Evolutionary conservation across 2,797 vertebrate species (phyloP), one percentile per base, ranked within the genome.

Genomic region (Echiichthys vipera): DNA sequence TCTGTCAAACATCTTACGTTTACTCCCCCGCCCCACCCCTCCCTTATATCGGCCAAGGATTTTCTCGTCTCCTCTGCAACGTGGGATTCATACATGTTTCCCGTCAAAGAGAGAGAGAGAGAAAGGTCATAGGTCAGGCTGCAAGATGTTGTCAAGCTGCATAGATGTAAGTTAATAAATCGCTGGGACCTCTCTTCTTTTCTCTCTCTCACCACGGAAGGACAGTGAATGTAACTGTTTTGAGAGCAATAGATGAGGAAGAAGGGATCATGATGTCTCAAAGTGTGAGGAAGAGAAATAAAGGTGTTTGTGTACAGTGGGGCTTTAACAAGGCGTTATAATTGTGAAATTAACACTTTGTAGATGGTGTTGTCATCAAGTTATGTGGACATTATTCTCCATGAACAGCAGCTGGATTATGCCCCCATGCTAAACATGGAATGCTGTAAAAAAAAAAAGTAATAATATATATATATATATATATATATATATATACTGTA

Each of bases 1-100:
- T 78, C 78, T 81, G 81, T 81, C 81, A 81, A 36, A 34, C 46
- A 46, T 59, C 43, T 49, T 62, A 5, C 47, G 47, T 66, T 24
- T 32, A 2, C 22, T 39, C 24, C 39, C 29, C 3, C 9, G 14
- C 12, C 0, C 32, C 12, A 14, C 7, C n/a, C 6, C 46, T n/a
- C 40, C 20, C n/a, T 54, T 53, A 43, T 13, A 54, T 15, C 36
- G 22, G 59, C 42, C 39, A 39, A 34, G 9, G 22, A 40, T 24
- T 50, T 27, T 45, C 46, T 39, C 25, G 29, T 50, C 8, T 70
- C 63, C 54, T 62, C 62, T 29, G 49, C 8, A 1, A 14, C 5
- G 15, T 36, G 40, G 32, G 45, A 50, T 51, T 69, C 43, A 6
- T 20, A 0, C 0, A 18, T 0, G 11, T 39, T 62, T 46, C 62